phyloP scores from a whole-genome alignment of 2,113 vertebrate species.

The Oncorhynchus keta region DNA sequence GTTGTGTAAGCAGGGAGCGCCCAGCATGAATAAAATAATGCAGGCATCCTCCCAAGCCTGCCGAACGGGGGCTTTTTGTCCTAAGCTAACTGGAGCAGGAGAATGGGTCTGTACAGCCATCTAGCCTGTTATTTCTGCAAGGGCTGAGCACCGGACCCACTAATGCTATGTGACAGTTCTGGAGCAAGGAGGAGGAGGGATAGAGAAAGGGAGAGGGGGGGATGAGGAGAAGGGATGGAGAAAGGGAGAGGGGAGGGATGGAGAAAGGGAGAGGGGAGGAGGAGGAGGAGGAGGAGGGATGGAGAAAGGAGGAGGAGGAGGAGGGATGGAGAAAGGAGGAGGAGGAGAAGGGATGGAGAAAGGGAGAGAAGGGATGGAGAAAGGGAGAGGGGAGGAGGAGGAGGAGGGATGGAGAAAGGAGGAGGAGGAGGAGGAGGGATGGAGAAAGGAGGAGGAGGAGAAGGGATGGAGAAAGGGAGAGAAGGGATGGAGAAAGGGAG shows the following conservation, averaged over 20 bases:
- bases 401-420: not conserved
- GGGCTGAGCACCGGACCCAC: not conserved
- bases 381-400: not conserved
- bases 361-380: not conserved
- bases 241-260: too few species aligned
- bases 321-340: not conserved
- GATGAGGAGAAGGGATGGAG: not conserved
- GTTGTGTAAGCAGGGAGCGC: slow-evolving; percentile 9
- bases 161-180: slow-evolving; percentile 23
- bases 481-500: not conserved
- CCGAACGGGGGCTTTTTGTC: slow-evolving; percentile 5
- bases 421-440: not conserved
- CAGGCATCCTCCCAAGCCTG: slow-evolving; percentile 14
- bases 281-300: not conserved
- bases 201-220: not conserved
- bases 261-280: not conserved
- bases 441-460: not conserved
- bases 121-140: slow-evolving; percentile 8
- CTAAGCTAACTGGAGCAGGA: slow-evolving; percentile 12
- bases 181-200: slow-evolving; percentile 8
- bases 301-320: not conserved
- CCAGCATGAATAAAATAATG: slow-evolving; percentile 18
- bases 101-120: not conserved
- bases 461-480: not conserved
- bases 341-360: slow-evolving; percentile 1